phyloP scores from a whole-genome alignment of 2,888 invertebrate species.

The Homarus gammarus region DNA sequence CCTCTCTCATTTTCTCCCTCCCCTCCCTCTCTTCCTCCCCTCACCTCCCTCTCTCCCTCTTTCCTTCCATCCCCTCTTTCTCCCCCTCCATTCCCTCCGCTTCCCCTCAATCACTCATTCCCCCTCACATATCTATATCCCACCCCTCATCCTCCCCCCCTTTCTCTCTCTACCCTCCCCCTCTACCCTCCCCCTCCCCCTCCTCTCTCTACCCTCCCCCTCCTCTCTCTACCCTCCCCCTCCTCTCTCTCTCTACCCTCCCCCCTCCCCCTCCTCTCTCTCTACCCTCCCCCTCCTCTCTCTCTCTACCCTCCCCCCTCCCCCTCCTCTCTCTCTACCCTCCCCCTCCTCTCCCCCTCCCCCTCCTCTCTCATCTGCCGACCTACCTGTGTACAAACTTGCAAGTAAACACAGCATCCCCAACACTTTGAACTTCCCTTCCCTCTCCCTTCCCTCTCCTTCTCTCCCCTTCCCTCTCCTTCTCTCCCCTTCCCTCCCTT shows the following conservation, averaged over 20 bases:
- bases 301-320: not conserved
- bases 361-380: not conserved
- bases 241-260: not conserved
- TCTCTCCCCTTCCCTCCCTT: not conserved
- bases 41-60: not conserved
- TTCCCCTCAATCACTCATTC: not conserved
- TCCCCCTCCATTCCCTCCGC: not conserved
- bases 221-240: not conserved
- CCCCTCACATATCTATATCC: too few species aligned
- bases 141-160: not conserved
- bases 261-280: too few species aligned
- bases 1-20: not conserved
- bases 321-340: too few species aligned
- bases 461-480: not conserved
- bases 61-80: too few species aligned
- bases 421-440: too few species aligned
- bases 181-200: not conserved
- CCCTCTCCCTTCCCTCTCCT: not conserved
- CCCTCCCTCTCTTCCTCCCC: not conserved
- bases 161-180: not conserved
- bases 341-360: not conserved
- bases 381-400: too few species aligned
- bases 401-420: too few species aligned
- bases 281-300: not conserved
- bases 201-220: constrained; percentile 5